A percentile compares a stretch with the other conserved stretches of the same genome.
Evolutionary conservation across 2,113 vertebrate genomes (phyloP).

Genomic region (Microcebus murinus): DNA sequence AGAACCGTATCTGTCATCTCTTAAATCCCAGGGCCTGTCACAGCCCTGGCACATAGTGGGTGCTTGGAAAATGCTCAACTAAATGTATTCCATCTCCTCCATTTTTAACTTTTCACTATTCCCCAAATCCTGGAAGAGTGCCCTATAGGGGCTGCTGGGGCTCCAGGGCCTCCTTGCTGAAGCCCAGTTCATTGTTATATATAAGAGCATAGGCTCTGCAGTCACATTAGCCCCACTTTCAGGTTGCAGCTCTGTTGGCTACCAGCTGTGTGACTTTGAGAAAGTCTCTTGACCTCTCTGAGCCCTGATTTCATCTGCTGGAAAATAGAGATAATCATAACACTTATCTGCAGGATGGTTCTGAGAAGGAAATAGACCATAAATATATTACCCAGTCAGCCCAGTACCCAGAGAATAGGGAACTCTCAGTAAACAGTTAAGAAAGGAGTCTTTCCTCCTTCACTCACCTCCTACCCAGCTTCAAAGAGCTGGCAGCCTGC

Average conservation of each 20-base stretch:
- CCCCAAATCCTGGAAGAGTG: not conserved
- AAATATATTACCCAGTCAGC: not conserved
- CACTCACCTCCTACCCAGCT: not conserved
- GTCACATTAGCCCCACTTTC: not conserved
- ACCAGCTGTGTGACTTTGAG: not conserved
- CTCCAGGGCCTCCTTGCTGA: not conserved
- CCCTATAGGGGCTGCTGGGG: not conserved
- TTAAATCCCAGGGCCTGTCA: not conserved
- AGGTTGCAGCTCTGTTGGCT: not conserved
- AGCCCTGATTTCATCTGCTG: not conserved
- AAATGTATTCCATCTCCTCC: not conserved
- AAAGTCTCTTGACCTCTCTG: constrained; percentile 5
- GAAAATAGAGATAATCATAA: constrained; percentile 8
- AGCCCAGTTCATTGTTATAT: not conserved
- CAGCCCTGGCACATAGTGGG: not conserved
- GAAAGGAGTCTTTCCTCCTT: not conserved
- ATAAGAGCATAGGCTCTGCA: not conserved
- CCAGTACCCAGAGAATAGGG: not conserved
- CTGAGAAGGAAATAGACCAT: not conserved
- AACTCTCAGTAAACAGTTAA: not conserved
- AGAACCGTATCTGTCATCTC: not conserved
- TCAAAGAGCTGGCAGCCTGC: not conserved
- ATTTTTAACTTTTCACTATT: not conserved
- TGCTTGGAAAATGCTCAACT: not conserved
- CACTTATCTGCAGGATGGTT: not conserved